These are phyloP conservation scores for Tenthredo amoena DNA, from an alignment of 2,888 invertebrate genomes.

Conservation along the genomic window DNA sequence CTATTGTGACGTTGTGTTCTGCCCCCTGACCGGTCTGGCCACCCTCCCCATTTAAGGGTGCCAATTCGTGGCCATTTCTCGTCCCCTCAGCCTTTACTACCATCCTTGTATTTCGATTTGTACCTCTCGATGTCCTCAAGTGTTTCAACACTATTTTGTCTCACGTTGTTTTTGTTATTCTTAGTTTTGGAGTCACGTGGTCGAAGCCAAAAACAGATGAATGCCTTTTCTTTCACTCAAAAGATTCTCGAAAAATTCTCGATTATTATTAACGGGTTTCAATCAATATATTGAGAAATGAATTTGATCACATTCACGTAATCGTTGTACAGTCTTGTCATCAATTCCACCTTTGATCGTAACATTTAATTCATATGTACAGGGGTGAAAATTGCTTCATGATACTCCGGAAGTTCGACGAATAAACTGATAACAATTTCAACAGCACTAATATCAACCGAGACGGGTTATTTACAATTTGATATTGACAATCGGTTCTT, in stretches of 20 bases:
- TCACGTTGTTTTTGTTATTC: not conserved
- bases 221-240: not conserved
- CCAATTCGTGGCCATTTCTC: conserved; percentile 89
- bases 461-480: not conserved
- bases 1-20: conserved; percentile 88
- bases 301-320: not conserved
- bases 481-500: not conserved
- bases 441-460: not conserved
- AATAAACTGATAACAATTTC: not conserved
- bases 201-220: not conserved
- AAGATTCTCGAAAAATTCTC: not conserved
- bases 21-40: conserved; percentile 78
- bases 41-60: conserved; percentile 84
- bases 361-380: not conserved
- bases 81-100: conserved; percentile 79
- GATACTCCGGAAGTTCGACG: not conserved
- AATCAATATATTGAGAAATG: not conserved
- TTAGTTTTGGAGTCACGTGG: not conserved
- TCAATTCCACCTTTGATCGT: not conserved
- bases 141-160: not conserved
- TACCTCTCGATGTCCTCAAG: not conserved
- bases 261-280: not conserved
- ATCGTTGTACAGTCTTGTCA: not conserved
- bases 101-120: conserved; percentile 63
- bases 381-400: conserved; percentile 5